A percentile compares a stretch with the other conserved stretches of the same genome.
phyloP scores from a whole-genome alignment of 1,140 invertebrate species.

The Maniola jurtina region DNA sequence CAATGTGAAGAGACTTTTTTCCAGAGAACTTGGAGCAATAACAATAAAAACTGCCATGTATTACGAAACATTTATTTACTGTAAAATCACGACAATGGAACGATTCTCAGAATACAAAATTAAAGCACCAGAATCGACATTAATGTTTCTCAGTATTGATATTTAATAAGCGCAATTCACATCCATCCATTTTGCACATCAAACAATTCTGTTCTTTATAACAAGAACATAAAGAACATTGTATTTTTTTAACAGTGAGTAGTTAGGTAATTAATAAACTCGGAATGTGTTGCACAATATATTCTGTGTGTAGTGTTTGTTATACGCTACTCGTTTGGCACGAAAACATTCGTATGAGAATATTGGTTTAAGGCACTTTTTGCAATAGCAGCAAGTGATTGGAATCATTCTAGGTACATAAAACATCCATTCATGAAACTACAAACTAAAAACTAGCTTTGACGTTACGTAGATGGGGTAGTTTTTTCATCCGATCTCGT shows the following conservation, averaged over 20 bases:
- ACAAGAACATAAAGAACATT: constrained; percentile 9
- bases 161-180: constrained; percentile 30
- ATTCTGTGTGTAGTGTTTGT: constrained; percentile 20
- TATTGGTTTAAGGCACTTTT: constrained; percentile 5
- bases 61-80: constrained; percentile 33
- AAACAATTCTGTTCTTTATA: constrained; percentile 22
- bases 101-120: constrained; percentile 37
- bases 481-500: too few relatives aligned
- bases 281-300: constrained; percentile 28
- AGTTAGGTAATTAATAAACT: constrained; percentile 21
- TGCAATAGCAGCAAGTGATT: background rate
- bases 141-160: constrained; percentile 29
- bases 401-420: background rate
- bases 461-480: background rate
- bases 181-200: background rate
- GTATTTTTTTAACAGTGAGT: constrained; percentile 3
- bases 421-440: background rate
- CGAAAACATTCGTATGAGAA: constrained; percentile 14
- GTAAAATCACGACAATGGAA: constrained; percentile 31
- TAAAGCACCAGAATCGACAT: constrained; percentile 32
- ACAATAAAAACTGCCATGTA: constrained; percentile 4
- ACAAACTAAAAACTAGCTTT: background rate
- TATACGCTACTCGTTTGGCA: constrained; percentile 1
- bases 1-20: background rate
- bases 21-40: background rate